These are phyloP conservation scores for Hirtodrosophila alboralis DNA, from an alignment of 2,888 invertebrate species.

Conservation along the genomic window DNA sequence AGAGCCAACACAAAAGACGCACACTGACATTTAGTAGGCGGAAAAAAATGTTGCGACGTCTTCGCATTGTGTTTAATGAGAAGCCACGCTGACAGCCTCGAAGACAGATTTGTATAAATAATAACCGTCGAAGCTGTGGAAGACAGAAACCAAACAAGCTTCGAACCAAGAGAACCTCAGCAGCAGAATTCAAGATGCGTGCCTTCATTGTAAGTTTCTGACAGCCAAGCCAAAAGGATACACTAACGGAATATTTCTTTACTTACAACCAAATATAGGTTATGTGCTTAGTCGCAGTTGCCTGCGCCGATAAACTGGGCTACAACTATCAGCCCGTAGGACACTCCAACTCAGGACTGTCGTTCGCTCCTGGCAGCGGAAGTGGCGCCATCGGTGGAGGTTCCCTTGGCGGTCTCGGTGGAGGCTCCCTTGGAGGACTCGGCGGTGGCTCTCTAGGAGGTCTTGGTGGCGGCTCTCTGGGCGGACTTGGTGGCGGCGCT, in stretches of 20 bases:
- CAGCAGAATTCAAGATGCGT: conserved; percentile 64
- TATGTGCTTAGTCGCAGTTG: conserved; percentile 74
- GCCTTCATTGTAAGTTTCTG: conserved; percentile 66
- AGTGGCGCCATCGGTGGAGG: conserved; percentile 16
- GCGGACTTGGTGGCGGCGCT: conserved; percentile 9
- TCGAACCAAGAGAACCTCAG: conserved; percentile 62
- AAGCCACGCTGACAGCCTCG: conserved; percentile 68
- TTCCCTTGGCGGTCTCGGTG: conserved; percentile 4
- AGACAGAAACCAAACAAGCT: conserved; percentile 65
- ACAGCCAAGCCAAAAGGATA: conserved; percentile 22
- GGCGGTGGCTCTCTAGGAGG: conserved; percentile 11
- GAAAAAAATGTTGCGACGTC: conserved; percentile 67
- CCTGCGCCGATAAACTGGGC: conserved; percentile 78
- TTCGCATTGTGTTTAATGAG: conserved; percentile 65
- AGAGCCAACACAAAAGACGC: conserved; percentile 60
- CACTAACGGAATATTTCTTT: conserved; percentile 33
- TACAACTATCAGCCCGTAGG: conserved; percentile 78
- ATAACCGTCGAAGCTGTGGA: conserved; percentile 40
- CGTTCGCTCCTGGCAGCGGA: conserved; percentile 64
- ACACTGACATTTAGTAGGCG: conserved; percentile 65
- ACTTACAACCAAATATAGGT: conserved; percentile 43
- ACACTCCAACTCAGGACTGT: conserved; percentile 71
- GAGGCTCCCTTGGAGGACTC: conserved; percentile 10
- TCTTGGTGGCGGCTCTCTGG: not conserved
- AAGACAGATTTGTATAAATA: conserved; percentile 71